Conservation (phyloP, 2,888 invertebrate genomes). For the Mechanitis messenoides region DNA sequence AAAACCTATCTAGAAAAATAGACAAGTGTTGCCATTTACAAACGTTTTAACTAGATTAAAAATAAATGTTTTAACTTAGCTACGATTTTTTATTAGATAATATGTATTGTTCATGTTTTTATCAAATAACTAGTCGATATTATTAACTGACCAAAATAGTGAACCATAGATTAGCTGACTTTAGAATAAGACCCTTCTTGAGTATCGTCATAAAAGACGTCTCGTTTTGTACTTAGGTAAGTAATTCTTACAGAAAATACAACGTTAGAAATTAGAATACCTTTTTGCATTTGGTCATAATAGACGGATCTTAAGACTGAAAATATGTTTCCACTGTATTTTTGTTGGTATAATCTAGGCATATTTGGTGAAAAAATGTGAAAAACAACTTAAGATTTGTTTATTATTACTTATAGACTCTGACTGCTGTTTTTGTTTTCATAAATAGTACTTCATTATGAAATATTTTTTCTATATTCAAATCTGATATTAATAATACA, state of each 20-base stretch:
- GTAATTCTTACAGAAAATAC: conserved; percentile 29
- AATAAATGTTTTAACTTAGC: conserved; percentile 4
- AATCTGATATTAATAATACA: conserved; percentile 3
- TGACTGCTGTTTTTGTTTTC: conserved; percentile 23
- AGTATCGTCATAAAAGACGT: conserved; percentile 1
- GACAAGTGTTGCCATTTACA: conserved; percentile 5
- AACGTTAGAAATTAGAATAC: conserved; percentile 34
- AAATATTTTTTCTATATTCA: neutral
- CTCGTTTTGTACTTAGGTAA: conserved; percentile 21
- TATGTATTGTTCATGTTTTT: conserved; percentile 3
- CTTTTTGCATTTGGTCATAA: conserved; percentile 48
- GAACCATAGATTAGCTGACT: conserved; percentile 38
- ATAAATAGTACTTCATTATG: conserved; percentile 10
- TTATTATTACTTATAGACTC: conserved; percentile 45
- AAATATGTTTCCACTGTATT: conserved; percentile 31
- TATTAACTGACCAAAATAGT: conserved; percentile 46
- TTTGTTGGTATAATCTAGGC: neutral
- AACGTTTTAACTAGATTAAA: conserved; percentile 1
- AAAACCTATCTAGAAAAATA: conserved; percentile 5
- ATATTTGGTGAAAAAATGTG: conserved; percentile 32
- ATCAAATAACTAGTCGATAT: conserved; percentile 34
- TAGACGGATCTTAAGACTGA: conserved; percentile 72
- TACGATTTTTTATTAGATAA: conserved; percentile 3
- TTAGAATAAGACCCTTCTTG: conserved; percentile 24
- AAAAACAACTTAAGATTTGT: conserved; percentile 62